Evolutionary conservation across 2,888 invertebrate species (phyloP).

Genomic region (Eretmocerus hayati): DNA sequence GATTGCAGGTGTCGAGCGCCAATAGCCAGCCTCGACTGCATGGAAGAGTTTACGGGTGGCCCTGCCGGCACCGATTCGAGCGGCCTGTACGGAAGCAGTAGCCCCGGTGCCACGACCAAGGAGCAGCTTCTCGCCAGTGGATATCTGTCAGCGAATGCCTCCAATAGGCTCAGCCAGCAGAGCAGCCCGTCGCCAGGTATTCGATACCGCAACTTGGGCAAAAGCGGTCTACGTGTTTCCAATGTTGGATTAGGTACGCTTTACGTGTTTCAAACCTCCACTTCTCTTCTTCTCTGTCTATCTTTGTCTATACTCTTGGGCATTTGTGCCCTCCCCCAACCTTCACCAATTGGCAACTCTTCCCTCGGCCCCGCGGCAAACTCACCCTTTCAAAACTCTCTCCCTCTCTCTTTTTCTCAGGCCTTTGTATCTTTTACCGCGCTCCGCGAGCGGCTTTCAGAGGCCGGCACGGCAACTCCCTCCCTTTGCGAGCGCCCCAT

Average conservation of each 20-base stretch:
- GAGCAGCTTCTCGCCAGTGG: conserved; percentile 51
- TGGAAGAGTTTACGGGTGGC: conserved; percentile 83
- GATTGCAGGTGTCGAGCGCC: conserved; percentile 76
- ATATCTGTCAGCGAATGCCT: conserved; percentile 46
- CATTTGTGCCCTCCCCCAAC: too few relatives aligned
- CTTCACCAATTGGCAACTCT: too few relatives aligned
- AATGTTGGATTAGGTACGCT: conserved; percentile 78
- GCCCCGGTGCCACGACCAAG: conserved; percentile 50
- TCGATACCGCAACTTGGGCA: conserved; percentile 88
- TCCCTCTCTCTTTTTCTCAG: too few relatives aligned
- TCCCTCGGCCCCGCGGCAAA: too few relatives aligned
- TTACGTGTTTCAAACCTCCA: conserved; percentile 6
- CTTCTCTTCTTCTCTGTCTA: conserved; percentile 2
- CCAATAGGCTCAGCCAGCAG: conserved; percentile 32
- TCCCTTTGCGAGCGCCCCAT: too few relatives aligned
- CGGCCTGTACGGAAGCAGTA: conserved; percentile 46
- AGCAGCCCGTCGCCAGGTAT: conserved; percentile 70
- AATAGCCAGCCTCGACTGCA: conserved; percentile 87
- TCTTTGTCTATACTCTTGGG: conserved; percentile 4
- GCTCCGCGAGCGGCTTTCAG: too few relatives aligned
- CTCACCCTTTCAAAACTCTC: too few relatives aligned
- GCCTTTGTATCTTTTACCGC: too few relatives aligned
- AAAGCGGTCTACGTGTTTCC: conserved; percentile 89
- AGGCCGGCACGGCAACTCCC: too few relatives aligned
- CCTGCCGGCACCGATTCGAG: conserved; percentile 49